Evolutionary conservation across 2,888 invertebrate genomes (phyloP), one percentile per base, ranked within the genome.

Genomic region (Liopterus haemorrhoidalis): DNA sequence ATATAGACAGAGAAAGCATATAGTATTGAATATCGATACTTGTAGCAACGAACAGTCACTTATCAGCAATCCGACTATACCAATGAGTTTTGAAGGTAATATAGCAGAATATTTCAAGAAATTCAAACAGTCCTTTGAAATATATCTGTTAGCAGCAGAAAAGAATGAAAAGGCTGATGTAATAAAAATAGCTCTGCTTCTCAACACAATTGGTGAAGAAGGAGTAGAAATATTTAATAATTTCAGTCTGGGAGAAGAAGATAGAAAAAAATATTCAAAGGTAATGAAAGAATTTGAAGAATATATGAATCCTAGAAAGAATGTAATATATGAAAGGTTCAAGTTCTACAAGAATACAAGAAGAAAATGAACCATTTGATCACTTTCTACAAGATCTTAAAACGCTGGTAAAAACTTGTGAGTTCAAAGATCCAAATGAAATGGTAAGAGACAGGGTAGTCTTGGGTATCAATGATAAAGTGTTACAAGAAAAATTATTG

Each of bases 151-250:
- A 32, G 56, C 57, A 15, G 38, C 54, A 12, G 56, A 52, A n/a
- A 41, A 50, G 2, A 41, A 50, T 11, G 20, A 38, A 8, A 55
- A 51, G 31, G 5, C 45, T 0, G 42, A 46, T 3, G 53, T 51
- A 21, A 48, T 52, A 8, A 51, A 54, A 42, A 49, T 56, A 3
- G 57, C 56, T 6, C 50, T 57, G 18, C 41, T 57, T 9, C 36
- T 57, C 9, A 53, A 58, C 30, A 39, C 49, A 1, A 49, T 56
- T 11, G 55, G 57, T 8, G 51, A 56, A 11, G 57, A 57, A 25
- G 54, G 54, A 0, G 21, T 55, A 5, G 55, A 59, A 28, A 52
- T 53, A 25, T 59, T 31, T 27, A 52, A 58, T 9, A 58, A 53
- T 6, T 57, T 59, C 25, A 46, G 36, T 5, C 38, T 58, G n/a